These are phyloP conservation scores for Myotis brandtii DNA, from an alignment of 2,113 vertebrate genomes.

Conservation along the genomic window DNA sequence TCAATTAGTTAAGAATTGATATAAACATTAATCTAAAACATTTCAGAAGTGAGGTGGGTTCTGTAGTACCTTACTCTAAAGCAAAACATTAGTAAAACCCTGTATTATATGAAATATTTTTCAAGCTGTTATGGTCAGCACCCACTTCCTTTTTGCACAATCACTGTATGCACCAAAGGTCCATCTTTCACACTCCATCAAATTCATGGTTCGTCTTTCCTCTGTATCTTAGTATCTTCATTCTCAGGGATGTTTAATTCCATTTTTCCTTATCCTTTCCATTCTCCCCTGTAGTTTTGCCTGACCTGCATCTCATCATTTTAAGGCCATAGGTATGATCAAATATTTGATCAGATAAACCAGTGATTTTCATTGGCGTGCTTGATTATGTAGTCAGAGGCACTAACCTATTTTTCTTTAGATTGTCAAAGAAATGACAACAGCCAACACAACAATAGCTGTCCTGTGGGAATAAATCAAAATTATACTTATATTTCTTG, in stretches of 20 bases:
- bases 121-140: not conserved
- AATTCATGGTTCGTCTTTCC: not conserved
- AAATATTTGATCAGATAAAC: conserved; percentile 8
- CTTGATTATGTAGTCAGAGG: not conserved
- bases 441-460: not conserved
- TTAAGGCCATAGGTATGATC: not conserved
- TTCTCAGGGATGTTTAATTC: not conserved
- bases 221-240: not conserved
- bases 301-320: not conserved
- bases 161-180: not conserved
- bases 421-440: not conserved
- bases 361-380: not conserved
- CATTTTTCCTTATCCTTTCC: not conserved
- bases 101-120: conserved; percentile 10
- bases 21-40: not conserved
- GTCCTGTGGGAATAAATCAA: not conserved
- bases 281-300: conserved; percentile 1
- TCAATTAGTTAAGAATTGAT: not conserved
- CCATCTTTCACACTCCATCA: not conserved
- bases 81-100: not conserved
- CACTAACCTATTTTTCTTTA: not conserved
- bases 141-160: not conserved
- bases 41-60: not conserved
- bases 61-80: not conserved
- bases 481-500: not conserved